Conservation (phyloP, 2,888 invertebrate genomes). For the Monochamus alternatus region DNA sequence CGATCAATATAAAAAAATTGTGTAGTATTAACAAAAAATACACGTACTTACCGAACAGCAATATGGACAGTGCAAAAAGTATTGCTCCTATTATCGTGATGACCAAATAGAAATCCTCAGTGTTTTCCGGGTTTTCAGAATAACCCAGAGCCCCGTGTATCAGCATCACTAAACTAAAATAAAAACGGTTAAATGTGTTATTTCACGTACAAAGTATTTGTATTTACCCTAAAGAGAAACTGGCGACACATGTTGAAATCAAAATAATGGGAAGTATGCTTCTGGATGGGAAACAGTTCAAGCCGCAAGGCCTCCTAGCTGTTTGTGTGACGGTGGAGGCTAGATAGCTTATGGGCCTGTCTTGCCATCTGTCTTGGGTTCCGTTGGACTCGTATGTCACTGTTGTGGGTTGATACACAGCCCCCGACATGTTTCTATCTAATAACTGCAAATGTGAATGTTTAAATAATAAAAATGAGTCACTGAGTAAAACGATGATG, state of each 20-base stretch:
- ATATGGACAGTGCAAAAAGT: slow-evolving; percentile 76
- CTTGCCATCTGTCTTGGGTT: slow-evolving; percentile 66
- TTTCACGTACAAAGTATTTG: neutral
- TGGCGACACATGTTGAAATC: slow-evolving; percentile 65
- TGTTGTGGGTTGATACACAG: slow-evolving; percentile 86
- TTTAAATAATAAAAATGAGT: slow-evolving; percentile 13
- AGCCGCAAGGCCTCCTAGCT: slow-evolving; percentile 75
- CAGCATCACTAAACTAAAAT: slow-evolving; percentile 75
- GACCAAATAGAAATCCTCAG: slow-evolving; percentile 67
- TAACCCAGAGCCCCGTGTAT: slow-evolving; percentile 78
- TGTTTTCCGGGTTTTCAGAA: slow-evolving; percentile 68
- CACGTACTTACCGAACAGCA: slow-evolving; percentile 73
- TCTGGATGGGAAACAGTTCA: slow-evolving; percentile 67
- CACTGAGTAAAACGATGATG: neutral
- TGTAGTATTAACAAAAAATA: neutral
- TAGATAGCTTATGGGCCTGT: slow-evolving; percentile 69
- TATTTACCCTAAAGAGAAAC: slow-evolving; percentile 65
- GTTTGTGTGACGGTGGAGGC: slow-evolving; percentile 72
- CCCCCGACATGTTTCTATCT: slow-evolving; percentile 69
- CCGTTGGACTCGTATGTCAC: slow-evolving; percentile 79
- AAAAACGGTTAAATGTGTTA: neutral
- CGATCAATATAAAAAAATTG: neutral
- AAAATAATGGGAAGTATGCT: slow-evolving; percentile 65
- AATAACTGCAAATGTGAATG: neutral
- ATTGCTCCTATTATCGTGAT: slow-evolving; percentile 78